phyloP scores from a whole-genome alignment of 1,140 invertebrate genomes.

The Drosophila truncata region DNA sequence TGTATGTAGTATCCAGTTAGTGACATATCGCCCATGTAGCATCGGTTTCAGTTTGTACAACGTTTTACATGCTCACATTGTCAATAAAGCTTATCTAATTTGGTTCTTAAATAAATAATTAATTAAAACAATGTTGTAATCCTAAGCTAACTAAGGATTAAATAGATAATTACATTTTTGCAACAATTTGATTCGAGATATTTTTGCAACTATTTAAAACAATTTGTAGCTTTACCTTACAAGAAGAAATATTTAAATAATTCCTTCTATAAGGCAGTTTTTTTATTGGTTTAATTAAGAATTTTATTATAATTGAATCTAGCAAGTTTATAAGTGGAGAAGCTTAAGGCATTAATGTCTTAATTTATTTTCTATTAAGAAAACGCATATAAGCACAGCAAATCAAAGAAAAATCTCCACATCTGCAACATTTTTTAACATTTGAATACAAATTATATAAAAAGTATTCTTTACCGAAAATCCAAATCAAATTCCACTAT shows the following conservation, averaged over 20 bases:
- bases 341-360: not conserved
- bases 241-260: not conserved
- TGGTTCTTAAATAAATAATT: not conserved
- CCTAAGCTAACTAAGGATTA: not conserved
- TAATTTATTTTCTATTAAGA: too few species aligned
- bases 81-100: conserved; percentile 14
- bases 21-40: conserved; percentile 39
- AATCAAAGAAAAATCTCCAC: too few species aligned
- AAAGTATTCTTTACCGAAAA: not conserved
- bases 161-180: not conserved
- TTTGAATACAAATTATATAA: not conserved
- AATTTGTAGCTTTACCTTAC: not conserved
- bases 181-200: not conserved
- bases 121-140: not conserved
- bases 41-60: conserved; percentile 17
- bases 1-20: conserved; percentile 9
- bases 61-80: conserved; percentile 11
- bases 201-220: not conserved
- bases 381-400: too few species aligned
- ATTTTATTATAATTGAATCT: too few species aligned
- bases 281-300: too few species aligned
- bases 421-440: not conserved
- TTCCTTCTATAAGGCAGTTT: too few species aligned
- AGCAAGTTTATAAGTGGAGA: too few species aligned
- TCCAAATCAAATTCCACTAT: not conserved